Evolutionary conservation across 2,888 invertebrate species (phyloP).

Genomic region (Andrena flavipes): DNA sequence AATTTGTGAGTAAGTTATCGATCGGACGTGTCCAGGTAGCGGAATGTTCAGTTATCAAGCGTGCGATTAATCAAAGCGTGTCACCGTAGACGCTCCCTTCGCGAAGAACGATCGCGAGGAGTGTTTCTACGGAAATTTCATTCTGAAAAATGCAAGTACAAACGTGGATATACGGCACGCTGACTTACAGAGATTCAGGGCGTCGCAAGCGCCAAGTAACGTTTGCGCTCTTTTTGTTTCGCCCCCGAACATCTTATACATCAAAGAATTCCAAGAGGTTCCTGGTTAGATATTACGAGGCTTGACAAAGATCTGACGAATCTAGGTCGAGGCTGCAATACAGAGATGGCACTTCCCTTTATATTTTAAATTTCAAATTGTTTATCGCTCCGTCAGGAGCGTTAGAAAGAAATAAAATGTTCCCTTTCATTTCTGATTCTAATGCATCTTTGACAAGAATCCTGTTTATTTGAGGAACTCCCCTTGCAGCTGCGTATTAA

Average conservation of each 20-base stretch:
- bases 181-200: neutral
- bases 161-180: neutral
- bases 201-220: conserved; percentile 16
- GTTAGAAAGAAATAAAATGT: neutral
- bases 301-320: conserved; percentile 37
- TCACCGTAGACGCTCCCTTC: neutral
- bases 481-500: no score
- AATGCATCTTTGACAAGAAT: neutral
- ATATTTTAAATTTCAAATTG: conserved; percentile 35
- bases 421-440: neutral
- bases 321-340: conserved; percentile 40
- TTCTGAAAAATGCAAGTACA: neutral
- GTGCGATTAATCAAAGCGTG: conserved; percentile 14
- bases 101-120: neutral
- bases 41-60: conserved; percentile 20
- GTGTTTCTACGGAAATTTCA: neutral
- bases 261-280: conserved; percentile 16
- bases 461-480: neutral
- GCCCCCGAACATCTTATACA: neutral
- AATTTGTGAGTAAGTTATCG: conserved; percentile 43
- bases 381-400: conserved; percentile 8
- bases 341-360: conserved; percentile 27
- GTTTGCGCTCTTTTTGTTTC: conserved; percentile 34
- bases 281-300: conserved; percentile 12
- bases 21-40: conserved; percentile 9